A percentile compares a stretch with the other conserved stretches of the same genome.
phyloP scores from a whole-genome alignment of 2,888 invertebrate species.

The Agrotis segetum region DNA sequence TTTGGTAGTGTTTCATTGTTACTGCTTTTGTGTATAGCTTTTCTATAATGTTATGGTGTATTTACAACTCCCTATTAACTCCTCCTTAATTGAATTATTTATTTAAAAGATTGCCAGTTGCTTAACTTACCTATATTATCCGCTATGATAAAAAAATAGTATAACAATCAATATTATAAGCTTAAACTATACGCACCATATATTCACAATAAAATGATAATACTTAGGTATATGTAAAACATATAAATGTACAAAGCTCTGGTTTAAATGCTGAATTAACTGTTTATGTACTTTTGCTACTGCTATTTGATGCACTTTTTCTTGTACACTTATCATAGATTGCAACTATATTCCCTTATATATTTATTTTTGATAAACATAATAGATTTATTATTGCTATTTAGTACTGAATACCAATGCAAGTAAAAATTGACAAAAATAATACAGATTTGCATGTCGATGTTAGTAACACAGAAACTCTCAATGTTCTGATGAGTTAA shows the following conservation, averaged over 20 bases:
- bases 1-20: slow-evolving; percentile 21
- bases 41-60: neutral
- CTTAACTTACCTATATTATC: slow-evolving; percentile 2
- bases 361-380: neutral
- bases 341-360: neutral
- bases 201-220: neutral
- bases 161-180: neutral
- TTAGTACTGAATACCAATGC: neutral
- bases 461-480: slow-evolving; percentile 9
- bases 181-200: neutral
- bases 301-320: slow-evolving; percentile 20
- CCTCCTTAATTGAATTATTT: neutral
- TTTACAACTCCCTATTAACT: neutral
- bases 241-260: neutral
- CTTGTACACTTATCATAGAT: neutral
- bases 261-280: neutral
- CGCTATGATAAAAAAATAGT: neutral
- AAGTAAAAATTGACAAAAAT: no score
- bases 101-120: neutral
- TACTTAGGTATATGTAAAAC: neutral
- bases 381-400: neutral
- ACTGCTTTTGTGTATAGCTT: slow-evolving; percentile 10
- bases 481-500: neutral
- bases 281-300: neutral
- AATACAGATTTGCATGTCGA: slow-evolving; percentile 9